Evolutionary conservation across 2,888 invertebrate species (phyloP).

Genomic region (Yponomeuta plumbellus): DNA sequence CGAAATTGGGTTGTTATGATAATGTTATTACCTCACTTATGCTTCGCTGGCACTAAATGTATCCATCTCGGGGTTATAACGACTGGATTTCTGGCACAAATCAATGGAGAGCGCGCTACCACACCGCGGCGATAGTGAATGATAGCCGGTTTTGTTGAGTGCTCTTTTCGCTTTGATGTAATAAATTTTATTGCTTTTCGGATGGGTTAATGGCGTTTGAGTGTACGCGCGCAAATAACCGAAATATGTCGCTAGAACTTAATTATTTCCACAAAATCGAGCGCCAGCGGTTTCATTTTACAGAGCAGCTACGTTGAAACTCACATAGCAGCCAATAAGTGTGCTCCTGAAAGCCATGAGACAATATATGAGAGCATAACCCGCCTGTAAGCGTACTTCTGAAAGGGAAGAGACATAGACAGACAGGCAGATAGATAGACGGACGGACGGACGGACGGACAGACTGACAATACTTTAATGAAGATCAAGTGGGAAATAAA

Average conservation of each 20-base stretch:
- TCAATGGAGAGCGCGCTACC: neutral
- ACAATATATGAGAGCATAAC: too few relatives aligned
- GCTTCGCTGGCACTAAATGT: slow-evolving; percentile 15
- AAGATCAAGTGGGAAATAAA: too few relatives aligned
- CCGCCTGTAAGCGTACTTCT: too few relatives aligned
- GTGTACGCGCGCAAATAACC: neutral
- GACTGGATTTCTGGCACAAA: neutral
- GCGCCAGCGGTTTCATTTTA: neutral
- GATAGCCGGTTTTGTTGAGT: neutral
- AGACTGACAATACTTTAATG: too few relatives aligned
- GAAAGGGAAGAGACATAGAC: too few relatives aligned
- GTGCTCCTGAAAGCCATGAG: too few relatives aligned
- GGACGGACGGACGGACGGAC: too few relatives aligned
- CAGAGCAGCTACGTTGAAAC: neutral
- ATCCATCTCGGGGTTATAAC: neutral
- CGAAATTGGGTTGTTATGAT: slow-evolving; percentile 35
- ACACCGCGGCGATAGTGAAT: neutral
- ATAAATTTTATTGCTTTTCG: neutral
- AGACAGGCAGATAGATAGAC: too few relatives aligned
- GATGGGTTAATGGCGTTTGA: neutral
- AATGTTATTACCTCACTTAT: slow-evolving; percentile 31
- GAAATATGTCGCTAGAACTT: neutral
- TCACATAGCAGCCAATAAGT: too few relatives aligned
- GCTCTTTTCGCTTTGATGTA: neutral
- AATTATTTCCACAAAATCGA: neutral